Evolutionary conservation across 2,797 vertebrate genomes (phyloP).

Genomic region (Anguilla pacifica): DNA sequence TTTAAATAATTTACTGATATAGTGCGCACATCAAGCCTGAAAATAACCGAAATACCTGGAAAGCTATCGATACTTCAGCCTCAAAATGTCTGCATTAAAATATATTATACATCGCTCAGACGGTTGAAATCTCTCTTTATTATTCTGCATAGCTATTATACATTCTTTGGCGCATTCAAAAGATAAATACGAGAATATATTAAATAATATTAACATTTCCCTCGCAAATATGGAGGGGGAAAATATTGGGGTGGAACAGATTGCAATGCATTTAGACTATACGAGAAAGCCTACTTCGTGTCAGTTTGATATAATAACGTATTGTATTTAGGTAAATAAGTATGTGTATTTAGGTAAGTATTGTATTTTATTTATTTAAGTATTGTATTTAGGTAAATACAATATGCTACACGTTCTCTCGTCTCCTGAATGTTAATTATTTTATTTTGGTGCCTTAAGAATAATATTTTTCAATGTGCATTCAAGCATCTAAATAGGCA

Average conservation of each 20-base stretch:
- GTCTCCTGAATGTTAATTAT: background rate
- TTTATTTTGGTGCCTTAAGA: background rate
- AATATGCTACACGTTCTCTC: background rate
- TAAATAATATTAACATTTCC: background rate
- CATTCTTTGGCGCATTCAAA: background rate
- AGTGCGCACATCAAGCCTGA: background rate
- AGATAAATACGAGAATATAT: background rate
- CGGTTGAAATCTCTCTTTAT: background rate
- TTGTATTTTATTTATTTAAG: no score
- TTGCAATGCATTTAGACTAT: background rate
- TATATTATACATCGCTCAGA: background rate
- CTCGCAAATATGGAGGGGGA: background rate
- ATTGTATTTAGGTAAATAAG: background rate
- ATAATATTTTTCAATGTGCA: background rate
- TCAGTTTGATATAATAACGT: background rate
- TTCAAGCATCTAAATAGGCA: background rate
- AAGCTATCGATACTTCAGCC: background rate
- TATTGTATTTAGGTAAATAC: background rate
- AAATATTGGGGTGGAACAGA: background rate
- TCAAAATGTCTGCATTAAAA: background rate
- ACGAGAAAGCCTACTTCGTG: background rate
- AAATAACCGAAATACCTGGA: background rate
- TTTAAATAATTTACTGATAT: background rate
- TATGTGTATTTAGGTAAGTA: no score
- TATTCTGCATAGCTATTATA: background rate